phyloP scores from a whole-genome alignment of 2,888 invertebrate genomes.

The Zaprionus obscuricornis region DNA sequence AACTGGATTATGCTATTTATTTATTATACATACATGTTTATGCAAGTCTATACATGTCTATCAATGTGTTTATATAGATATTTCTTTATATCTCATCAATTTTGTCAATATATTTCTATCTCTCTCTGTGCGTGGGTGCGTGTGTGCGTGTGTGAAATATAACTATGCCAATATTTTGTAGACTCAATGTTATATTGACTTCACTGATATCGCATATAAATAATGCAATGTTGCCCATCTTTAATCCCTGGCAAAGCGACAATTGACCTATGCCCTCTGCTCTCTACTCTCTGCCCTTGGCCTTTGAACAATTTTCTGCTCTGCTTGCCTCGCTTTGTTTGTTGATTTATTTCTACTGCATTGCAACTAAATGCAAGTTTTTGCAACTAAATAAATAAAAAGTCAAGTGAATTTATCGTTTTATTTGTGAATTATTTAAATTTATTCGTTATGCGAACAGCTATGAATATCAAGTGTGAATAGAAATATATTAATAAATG shows the following conservation, averaged over 20 bases:
- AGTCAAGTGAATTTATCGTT: background rate
- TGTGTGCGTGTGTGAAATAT: conserved; percentile 24
- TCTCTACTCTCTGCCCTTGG: too few relatives aligned
- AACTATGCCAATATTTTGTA: conserved; percentile 29
- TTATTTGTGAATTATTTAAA: conserved; percentile 6
- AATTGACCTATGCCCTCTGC: too few relatives aligned
- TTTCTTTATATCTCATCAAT: conserved; percentile 34
- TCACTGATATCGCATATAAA: conserved; percentile 52
- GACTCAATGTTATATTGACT: conserved; percentile 37
- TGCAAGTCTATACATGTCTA: too few relatives aligned
- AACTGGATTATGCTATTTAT: conserved; percentile 69
- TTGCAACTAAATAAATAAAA: conserved; percentile 7
- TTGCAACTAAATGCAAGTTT: conserved; percentile 20
- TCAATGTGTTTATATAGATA: background rate
- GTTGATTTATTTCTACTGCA: conserved; percentile 32
- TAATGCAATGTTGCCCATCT: conserved; percentile 33
- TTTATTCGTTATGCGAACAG: background rate
- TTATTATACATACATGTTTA: conserved; percentile 23
- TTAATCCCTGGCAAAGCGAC: conserved; percentile 4
- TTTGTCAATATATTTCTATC: conserved; percentile 32
- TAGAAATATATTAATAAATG: too few relatives aligned
- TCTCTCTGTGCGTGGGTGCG: conserved; percentile 22
- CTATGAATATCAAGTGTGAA: background rate
- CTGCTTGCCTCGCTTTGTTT: background rate
- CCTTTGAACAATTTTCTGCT: background rate